Evolutionary conservation across 2,888 invertebrate genomes (phyloP).

Genomic region (Coelinius sp.): DNA sequence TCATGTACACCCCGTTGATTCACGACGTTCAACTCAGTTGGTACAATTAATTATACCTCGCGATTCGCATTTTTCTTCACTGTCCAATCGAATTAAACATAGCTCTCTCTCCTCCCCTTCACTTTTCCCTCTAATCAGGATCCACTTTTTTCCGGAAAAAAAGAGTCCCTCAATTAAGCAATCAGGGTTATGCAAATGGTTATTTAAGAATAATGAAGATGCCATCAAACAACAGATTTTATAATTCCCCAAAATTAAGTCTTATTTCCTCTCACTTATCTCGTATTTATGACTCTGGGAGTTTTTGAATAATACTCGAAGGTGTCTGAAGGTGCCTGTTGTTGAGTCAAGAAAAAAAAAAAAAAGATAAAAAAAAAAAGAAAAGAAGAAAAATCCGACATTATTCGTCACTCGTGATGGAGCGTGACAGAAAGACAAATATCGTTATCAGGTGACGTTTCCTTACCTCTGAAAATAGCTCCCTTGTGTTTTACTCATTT

Average conservation of each 20-base stretch:
- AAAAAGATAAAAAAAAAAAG: too few species aligned
- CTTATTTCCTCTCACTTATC: background rate
- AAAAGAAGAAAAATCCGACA: background rate
- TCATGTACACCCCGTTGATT: constrained; percentile 63
- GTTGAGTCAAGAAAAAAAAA: too few species aligned
- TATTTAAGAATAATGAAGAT: constrained; percentile 9
- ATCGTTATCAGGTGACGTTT: constrained; percentile 51
- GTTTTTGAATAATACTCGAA: constrained; percentile 4
- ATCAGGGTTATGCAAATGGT: constrained; percentile 11
- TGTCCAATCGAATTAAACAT: constrained; percentile 54
- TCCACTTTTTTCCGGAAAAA: constrained; percentile 51
- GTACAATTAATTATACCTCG: constrained; percentile 67
- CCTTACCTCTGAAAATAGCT: constrained; percentile 40
- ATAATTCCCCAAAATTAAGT: background rate
- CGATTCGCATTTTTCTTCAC: constrained; percentile 43
- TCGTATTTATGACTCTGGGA: background rate
- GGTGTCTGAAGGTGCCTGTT: background rate
- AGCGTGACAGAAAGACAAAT: constrained; percentile 47
- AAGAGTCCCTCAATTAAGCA: constrained; percentile 37
- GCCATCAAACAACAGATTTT: constrained; percentile 1
- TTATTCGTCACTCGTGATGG: constrained; percentile 46
- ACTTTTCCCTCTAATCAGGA: constrained; percentile 46
- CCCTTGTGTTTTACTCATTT: constrained; percentile 15
- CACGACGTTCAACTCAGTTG: constrained; percentile 54
- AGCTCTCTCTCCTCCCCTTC: constrained; percentile 33